A percentile compares a stretch with the other conserved stretches of the same genome.
phyloP scores from a whole-genome alignment of 2,797 vertebrate species.

The Oophaga sylvatica region DNA sequence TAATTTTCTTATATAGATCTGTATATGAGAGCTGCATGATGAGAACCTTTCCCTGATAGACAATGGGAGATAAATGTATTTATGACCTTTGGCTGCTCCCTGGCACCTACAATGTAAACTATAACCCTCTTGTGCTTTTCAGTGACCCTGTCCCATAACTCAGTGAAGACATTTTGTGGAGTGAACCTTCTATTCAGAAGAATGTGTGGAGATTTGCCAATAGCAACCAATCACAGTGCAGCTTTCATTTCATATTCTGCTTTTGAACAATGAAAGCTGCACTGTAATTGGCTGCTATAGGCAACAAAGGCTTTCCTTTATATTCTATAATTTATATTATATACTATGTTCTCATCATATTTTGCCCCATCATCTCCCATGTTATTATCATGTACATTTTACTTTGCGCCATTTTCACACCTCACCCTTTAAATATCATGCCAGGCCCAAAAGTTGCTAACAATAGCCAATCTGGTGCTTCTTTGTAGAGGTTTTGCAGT shows the following conservation, averaged over 20 bases:
- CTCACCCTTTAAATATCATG: too few species aligned
- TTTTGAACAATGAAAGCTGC: too few species aligned
- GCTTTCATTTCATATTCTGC: too few species aligned
- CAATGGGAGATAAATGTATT: slow-evolving; percentile 12
- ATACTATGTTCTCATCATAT: too few species aligned
- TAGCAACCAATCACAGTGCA: too few species aligned
- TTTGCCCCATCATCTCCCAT: not conserved
- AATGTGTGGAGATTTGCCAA: not conserved
- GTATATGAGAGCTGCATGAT: slow-evolving; percentile 35
- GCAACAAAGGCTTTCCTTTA: too few species aligned
- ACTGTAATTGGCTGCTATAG: too few species aligned
- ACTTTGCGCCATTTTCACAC: not conserved
- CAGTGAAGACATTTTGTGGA: not conserved
- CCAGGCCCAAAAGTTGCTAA: too few species aligned
- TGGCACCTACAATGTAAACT: slow-evolving; percentile 18
- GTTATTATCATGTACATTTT: not conserved
- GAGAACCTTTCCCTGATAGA: slow-evolving; percentile 45
- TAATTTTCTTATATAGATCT: slow-evolving; percentile 46
- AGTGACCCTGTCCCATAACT: not conserved
- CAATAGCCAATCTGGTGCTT: too few species aligned
- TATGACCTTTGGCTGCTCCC: not conserved
- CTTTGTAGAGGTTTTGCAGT: not conserved
- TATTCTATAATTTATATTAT: too few species aligned
- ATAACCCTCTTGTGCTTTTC: slow-evolving; percentile 15
- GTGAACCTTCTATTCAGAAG: not conserved